These are phyloP conservation scores for Protonemura montana DNA, from an alignment of 2,888 invertebrate species.

Conservation along the genomic window DNA sequence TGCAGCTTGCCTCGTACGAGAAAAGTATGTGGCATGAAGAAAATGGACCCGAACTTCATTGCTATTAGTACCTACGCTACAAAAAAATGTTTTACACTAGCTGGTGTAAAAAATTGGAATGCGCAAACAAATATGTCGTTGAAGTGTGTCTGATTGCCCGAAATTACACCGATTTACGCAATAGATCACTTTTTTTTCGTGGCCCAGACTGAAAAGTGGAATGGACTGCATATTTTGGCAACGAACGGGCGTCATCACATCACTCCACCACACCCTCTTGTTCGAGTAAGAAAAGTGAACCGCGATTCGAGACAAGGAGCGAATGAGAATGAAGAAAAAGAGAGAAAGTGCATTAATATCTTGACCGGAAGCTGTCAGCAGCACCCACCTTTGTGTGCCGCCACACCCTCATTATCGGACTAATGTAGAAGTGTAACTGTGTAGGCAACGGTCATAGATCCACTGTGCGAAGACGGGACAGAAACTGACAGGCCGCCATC, in stretches of 20 bases:
- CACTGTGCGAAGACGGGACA: too few relatives aligned
- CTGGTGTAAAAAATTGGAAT: background rate
- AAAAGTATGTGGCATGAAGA: background rate
- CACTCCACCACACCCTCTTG: background rate
- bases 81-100: too few relatives aligned
- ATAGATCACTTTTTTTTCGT: background rate
- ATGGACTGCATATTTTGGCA: background rate
- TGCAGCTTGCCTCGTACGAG: background rate
- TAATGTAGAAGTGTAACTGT: background rate
- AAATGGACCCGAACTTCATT: background rate
- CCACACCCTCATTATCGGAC: conserved; percentile 14
- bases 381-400: conserved; percentile 7
- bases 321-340: background rate
- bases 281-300: background rate
- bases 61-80: background rate
- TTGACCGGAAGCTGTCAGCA: conserved; percentile 29
- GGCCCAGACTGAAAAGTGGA: background rate
- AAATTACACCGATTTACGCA: background rate
- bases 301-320: background rate
- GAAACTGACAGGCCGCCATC: background rate
- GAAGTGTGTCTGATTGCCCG: background rate
- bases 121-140: background rate
- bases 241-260: background rate
- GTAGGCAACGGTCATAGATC: too few relatives aligned
- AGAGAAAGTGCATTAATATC: conserved; percentile 31